A percentile compares a stretch with the other conserved stretches of the same genome.
phyloP scores from a whole-genome alignment of 2,113 vertebrate genomes.

The Calidris pugnax region DNA sequence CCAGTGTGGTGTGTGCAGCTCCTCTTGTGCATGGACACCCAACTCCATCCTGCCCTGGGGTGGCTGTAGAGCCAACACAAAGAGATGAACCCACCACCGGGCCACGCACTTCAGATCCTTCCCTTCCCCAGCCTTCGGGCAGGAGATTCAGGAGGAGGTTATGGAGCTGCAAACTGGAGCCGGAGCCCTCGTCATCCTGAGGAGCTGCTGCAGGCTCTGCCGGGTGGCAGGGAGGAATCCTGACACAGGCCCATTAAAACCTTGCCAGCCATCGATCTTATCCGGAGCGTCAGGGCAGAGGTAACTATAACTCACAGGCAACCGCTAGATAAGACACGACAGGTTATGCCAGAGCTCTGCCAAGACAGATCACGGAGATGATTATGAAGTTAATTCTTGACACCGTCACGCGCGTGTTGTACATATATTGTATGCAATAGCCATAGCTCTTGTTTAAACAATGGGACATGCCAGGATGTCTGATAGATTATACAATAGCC shows the following conservation, averaged over 20 bases:
- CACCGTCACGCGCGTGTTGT: neutral
- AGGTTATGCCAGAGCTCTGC: conserved; percentile 38
- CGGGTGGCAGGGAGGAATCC: neutral
- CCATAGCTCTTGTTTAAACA: conserved; percentile 3
- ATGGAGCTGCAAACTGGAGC: accelerated
- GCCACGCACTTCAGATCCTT: accelerated
- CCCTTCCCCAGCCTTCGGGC: neutral
- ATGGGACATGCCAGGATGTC: neutral
- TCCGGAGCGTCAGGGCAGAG: accelerated
- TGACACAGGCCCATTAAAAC: neutral
- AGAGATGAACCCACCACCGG: neutral
- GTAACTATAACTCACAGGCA: neutral
- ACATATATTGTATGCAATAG: neutral
- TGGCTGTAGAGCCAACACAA: neutral
- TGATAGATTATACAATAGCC: neutral
- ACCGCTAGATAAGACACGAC: neutral
- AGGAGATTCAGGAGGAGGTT: neutral
- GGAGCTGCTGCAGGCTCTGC: neutral
- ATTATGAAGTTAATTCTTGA: conserved; percentile 25
- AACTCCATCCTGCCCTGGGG: neutral
- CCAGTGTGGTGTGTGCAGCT: neutral
- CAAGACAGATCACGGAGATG: conserved; percentile 2
- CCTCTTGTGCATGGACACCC: accelerated
- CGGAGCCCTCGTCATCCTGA: accelerated
- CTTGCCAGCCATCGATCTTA: neutral